Percentiles rank a stretch among this genome's conserved stretches.
Evolutionary conservation across 2,113 vertebrate genomes (phyloP).

Genomic region (Zosterops japonicus): DNA sequence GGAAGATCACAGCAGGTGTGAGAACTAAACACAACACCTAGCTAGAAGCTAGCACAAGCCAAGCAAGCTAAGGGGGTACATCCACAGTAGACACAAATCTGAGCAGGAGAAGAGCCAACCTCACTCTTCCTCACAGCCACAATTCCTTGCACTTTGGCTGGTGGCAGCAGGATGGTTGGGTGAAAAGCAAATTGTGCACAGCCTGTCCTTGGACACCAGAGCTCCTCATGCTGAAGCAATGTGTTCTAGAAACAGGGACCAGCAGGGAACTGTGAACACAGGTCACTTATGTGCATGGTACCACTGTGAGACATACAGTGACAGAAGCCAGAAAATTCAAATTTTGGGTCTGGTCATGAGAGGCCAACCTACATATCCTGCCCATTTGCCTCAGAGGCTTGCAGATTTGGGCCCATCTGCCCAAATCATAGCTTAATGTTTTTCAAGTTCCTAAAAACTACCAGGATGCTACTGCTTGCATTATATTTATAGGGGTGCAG

Average conservation of each 20-base stretch:
- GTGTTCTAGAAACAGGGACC: rapidly evolving
- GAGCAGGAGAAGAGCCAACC: background rate
- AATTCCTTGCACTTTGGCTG: rapidly evolving
- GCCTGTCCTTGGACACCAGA: background rate
- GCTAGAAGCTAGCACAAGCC: background rate
- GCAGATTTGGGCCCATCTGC: background rate
- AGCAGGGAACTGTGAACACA: rapidly evolving
- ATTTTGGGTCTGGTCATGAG: background rate
- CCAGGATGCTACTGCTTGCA: background rate
- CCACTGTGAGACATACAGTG: rapidly evolving
- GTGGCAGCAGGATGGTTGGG: background rate
- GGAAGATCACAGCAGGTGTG: background rate
- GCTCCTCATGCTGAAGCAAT: rapidly evolving
- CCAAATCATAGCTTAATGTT: background rate
- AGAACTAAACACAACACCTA: background rate
- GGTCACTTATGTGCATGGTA: rapidly evolving
- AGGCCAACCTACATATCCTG: background rate
- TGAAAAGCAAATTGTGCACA: background rate
- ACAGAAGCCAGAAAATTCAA: background rate
- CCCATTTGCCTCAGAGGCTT: background rate
- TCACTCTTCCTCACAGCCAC: background rate
- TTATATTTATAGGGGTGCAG: background rate
- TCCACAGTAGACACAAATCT: background rate
- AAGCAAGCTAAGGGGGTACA: no score
- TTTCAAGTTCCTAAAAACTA: background rate